A percentile compares a stretch with the other conserved stretches of the same genome.
These are phyloP conservation scores for Dolichotis patagonum DNA, from an alignment of 2,113 vertebrate genomes.

Conservation along the genomic window DNA sequence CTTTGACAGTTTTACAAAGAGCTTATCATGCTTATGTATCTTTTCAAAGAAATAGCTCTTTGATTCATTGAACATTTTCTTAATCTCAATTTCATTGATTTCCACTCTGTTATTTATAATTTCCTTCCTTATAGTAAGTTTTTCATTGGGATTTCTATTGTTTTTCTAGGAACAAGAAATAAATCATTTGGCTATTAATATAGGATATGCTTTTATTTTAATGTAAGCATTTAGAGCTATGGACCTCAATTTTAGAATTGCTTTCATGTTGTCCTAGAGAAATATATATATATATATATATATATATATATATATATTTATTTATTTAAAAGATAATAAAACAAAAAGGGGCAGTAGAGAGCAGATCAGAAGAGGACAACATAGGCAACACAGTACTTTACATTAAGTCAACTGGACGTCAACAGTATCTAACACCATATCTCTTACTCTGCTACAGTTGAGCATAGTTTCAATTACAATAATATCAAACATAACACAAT, in stretches of 20 bases:
- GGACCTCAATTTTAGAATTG: neutral
- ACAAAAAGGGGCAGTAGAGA: too few relatives aligned
- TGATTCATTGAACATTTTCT: neutral
- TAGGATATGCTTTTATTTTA: neutral
- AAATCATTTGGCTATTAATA: neutral
- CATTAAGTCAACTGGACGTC: too few relatives aligned
- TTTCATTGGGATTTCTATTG: neutral
- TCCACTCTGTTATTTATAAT: neutral
- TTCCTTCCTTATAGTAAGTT: neutral
- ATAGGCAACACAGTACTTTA: too few relatives aligned
- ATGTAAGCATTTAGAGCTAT: neutral
- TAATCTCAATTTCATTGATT: neutral
- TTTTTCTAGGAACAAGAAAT: neutral
- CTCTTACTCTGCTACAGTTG: too few relatives aligned
- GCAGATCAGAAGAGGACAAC: too few relatives aligned
- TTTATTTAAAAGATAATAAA: too few relatives aligned
- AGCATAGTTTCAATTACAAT: too few relatives aligned
- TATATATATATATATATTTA: too few relatives aligned
- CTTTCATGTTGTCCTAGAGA: neutral
- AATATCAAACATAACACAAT: too few relatives aligned
- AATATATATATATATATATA: too few relatives aligned
- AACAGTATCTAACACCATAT: too few relatives aligned
- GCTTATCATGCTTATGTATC: neutral
- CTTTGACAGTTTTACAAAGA: neutral
- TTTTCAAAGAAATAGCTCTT: neutral